Conservation (phyloP, 2,888 invertebrate genomes). For the Pantelozetes paolii region DNA sequence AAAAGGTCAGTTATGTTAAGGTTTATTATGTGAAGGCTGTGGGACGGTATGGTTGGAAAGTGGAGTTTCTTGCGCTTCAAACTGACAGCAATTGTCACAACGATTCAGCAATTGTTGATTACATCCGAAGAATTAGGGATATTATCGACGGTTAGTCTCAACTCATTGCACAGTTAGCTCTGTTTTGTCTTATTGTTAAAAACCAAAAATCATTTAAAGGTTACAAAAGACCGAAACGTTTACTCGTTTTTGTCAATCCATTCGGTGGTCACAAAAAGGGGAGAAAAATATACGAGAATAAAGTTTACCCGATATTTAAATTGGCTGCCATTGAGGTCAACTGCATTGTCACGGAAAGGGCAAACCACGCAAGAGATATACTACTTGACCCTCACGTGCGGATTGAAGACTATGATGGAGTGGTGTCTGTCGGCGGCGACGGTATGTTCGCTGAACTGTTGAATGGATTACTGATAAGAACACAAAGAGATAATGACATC, state of each 20-base stretch:
- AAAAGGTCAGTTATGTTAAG: conserved; percentile 34
- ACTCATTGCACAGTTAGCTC: not conserved
- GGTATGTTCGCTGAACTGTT: conserved; percentile 75
- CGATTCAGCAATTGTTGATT: conserved; percentile 13
- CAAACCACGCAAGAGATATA: conserved; percentile 70
- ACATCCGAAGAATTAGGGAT: not conserved
- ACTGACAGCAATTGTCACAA: not conserved
- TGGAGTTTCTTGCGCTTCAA: conserved; percentile 22
- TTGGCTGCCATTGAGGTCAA: conserved; percentile 57
- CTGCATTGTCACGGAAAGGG: conserved; percentile 67
- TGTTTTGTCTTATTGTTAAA: not conserved
- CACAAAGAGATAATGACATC: conserved; percentile 58
- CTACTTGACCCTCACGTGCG: conserved; percentile 53
- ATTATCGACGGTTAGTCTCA: conserved; percentile 6
- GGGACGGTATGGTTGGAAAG: conserved; percentile 44
- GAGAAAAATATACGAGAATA: conserved; percentile 66
- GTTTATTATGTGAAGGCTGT: conserved; percentile 43
- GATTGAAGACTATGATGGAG: conserved; percentile 54
- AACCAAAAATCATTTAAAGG: not conserved
- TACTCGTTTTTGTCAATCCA: conserved; percentile 77
- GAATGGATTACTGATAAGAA: conserved; percentile 65
- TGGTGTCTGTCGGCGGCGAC: conserved; percentile 79
- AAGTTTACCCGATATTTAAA: conserved; percentile 59
- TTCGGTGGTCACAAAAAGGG: conserved; percentile 73
- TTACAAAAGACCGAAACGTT: conserved; percentile 60